Base-by-base conservation (phyloP, 2,113 vertebrate species). In the Ptychochromis oligacanthus region DNA sequence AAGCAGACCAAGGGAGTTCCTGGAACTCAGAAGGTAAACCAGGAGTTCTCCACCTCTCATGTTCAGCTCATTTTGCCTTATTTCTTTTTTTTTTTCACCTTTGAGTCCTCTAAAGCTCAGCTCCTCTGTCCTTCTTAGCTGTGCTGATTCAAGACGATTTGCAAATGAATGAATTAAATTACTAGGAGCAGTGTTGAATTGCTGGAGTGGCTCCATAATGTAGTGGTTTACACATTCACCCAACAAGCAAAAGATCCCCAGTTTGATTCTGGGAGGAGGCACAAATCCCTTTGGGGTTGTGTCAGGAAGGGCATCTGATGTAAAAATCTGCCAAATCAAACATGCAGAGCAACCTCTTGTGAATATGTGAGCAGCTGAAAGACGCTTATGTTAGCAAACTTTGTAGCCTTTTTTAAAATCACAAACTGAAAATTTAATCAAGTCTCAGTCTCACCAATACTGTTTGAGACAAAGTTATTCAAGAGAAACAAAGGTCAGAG, bases 1-100 rank as follows among this genome's bases (percentile, higher is more conserved):
- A 92, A 91, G 80, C 89, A 88, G 92, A 91, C 93, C 94, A 93
- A 92, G 89, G 80, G 90, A 93, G 92, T 94, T 95, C 93, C 94
- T 93, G 93, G 94, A 96, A 95, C 81, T 57, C 79, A 88, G 89
- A 91, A 91, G 92, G 81, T 92, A 85, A 88, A 89, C 62, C 88
- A 81, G 84, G 72, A 87, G 84, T 88, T 82, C 80, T 91, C 78
- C 77, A 77, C 61, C 74, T 72, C 40, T 40, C 62, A 83, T 79
- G 82, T 84, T 77, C 59, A 81, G 70, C 81, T 86, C 31, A 26
- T 80, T 84, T 67, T 49, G 77, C 56, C 60, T 36, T 43, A 52
- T 75, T 43, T 70, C 3, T 77, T 43, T 79, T 65, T 77, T 43
- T 79, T 65, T 55, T 54, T 49, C 6, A 60, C 13, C n/a, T 76